Conservation (phyloP, 2,113 vertebrate genomes). For the Rousettus leschenaultii region DNA sequence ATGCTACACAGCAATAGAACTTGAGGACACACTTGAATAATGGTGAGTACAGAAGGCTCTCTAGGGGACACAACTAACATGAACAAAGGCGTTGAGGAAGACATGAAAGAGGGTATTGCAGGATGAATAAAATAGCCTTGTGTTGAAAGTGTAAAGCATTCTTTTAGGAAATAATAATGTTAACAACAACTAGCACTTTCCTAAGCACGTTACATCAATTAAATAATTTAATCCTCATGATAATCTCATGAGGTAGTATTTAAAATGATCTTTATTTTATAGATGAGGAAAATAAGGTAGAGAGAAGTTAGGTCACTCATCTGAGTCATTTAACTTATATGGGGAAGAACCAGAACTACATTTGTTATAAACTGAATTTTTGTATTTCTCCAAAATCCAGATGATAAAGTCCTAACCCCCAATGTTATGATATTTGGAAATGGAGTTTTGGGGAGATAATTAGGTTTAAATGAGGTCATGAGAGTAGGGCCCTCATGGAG, state of each 20-base stretch:
- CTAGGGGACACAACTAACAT: not conserved
- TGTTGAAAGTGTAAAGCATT: not conserved
- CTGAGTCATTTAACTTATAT: not conserved
- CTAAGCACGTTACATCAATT: not conserved
- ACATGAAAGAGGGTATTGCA: not conserved
- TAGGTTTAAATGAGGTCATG: too few relatives aligned
- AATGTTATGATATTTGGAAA: not conserved
- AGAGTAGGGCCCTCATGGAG: too few relatives aligned
- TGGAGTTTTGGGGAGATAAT: too few relatives aligned
- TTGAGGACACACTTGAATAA: not conserved
- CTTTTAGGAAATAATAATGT: not conserved
- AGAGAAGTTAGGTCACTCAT: not conserved
- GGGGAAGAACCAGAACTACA: not conserved
- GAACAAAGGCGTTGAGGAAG: not conserved
- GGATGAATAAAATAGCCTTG: not conserved
- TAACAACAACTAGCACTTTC: not conserved
- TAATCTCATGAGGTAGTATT: not conserved
- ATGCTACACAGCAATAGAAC: not conserved
- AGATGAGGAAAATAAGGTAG: not conserved
- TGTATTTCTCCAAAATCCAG: not conserved
- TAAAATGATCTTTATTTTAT: not conserved
- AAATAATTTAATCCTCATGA: not conserved
- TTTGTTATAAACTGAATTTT: not conserved
- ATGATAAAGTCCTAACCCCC: not conserved
- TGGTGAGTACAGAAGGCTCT: not conserved